Percentiles rank a stretch among this genome's conserved stretches.
Evolutionary conservation across 2,113 vertebrate genomes (phyloP).

Genomic region (Nannospalax galili): DNA sequence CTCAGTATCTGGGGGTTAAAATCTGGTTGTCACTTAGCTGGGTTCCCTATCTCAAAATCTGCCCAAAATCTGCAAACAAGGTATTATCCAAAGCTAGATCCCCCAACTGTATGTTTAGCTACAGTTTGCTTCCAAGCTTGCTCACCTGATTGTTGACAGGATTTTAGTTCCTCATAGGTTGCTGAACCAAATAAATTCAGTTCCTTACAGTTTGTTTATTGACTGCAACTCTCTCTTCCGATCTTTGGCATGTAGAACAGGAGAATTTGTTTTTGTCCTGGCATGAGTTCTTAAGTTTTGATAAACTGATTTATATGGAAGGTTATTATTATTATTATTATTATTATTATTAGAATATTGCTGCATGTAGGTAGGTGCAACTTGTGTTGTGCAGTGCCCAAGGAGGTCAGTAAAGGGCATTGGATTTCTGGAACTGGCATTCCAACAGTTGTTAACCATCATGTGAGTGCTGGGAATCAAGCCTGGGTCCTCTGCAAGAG

Average conservation of each 20-base stretch:
- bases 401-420: too few relatives aligned
- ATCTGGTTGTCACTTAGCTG: conserved; percentile 1
- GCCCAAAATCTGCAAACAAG: background rate
- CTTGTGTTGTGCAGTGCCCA: too few relatives aligned
- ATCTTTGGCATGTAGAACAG: background rate
- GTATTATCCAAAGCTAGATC: background rate
- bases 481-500: too few relatives aligned
- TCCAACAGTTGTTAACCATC: too few relatives aligned
- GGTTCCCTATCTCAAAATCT: background rate
- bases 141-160: background rate
- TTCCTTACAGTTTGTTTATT: background rate
- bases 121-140: background rate
- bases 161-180: background rate
- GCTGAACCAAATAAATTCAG: background rate
- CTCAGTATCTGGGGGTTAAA: background rate
- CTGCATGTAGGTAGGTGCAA: too few relatives aligned
- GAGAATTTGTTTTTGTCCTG: background rate
- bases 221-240: background rate
- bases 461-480: too few relatives aligned
- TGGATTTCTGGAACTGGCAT: too few relatives aligned
- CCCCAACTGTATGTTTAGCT: background rate
- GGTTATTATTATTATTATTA: too few relatives aligned
- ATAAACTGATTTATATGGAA: conserved; percentile 21
- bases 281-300: background rate
- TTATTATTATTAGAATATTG: too few relatives aligned